Conservation (phyloP, 2,797 vertebrate species). For the Hephaestus fuliginosus region DNA sequence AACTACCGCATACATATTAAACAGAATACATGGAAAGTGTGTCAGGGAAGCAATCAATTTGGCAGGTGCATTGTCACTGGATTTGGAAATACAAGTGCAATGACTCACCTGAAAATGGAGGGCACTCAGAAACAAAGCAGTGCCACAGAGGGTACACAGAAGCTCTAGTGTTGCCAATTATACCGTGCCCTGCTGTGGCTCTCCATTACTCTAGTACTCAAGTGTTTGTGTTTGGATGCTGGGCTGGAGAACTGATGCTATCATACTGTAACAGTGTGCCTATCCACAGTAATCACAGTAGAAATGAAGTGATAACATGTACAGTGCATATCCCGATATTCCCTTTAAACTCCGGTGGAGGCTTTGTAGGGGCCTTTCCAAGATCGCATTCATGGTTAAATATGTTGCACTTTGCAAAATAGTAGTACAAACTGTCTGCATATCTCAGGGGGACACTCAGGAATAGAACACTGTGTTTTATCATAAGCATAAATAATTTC, state of each 20-base stretch:
- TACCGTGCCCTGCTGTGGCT: constrained; percentile 69
- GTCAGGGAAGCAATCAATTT: constrained; percentile 50
- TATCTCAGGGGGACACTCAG: neutral
- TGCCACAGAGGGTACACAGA: constrained; percentile 69
- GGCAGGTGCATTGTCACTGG: constrained; percentile 56
- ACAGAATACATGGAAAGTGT: constrained; percentile 23
- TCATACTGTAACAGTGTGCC: constrained; percentile 53
- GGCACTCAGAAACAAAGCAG: constrained; percentile 75
- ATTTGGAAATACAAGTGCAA: constrained; percentile 63
- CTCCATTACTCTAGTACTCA: constrained; percentile 65
- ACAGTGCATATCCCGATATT: neutral
- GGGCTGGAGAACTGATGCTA: constrained; percentile 52
- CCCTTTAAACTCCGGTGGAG: neutral
- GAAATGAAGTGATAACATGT: constrained; percentile 8
- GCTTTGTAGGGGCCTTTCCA: neutral
- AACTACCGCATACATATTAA: constrained; percentile 35
- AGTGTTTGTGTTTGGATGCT: constrained; percentile 77
- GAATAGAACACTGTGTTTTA: constrained; percentile 1
- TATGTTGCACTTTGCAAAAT: neutral
- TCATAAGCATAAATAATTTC: neutral
- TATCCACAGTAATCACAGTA: constrained; percentile 42
- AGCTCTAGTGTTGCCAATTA: constrained; percentile 71
- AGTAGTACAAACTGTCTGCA: neutral
- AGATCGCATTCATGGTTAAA: neutral
- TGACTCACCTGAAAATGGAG: constrained; percentile 76